Evolutionary conservation across 2,113 vertebrate species (phyloP).

Genomic region (Amblyornis subalaris): DNA sequence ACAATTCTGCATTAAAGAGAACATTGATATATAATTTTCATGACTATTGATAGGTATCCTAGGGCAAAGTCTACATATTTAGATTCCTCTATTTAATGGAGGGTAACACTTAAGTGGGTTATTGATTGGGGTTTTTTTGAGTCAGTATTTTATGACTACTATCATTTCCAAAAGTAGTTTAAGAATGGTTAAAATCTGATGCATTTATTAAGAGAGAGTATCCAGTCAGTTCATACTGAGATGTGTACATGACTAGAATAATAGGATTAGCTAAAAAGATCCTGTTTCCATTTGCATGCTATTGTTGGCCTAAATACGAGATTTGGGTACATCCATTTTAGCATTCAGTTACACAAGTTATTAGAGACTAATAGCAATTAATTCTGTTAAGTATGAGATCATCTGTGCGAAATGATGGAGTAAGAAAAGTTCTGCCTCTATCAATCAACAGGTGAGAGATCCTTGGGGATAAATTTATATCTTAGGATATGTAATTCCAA

Average conservation of each 20-base stretch:
- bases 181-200: not conserved
- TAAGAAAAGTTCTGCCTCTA: not conserved
- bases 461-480: not conserved
- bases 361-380: not conserved
- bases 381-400: not conserved
- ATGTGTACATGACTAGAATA: not conserved
- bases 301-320: not conserved
- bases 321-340: not conserved
- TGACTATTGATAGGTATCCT: not conserved
- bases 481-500: not conserved
- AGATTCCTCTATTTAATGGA: not conserved
- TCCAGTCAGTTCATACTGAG: not conserved
- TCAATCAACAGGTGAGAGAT: not conserved
- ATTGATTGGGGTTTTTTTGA: accelerated
- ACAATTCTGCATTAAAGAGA: not conserved
- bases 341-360: not conserved
- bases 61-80: not conserved
- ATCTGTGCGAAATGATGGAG: not conserved
- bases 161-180: not conserved
- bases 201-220: not conserved
- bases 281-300: not conserved
- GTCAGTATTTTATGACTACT: not conserved
- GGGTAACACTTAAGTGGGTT: not conserved
- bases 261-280: not conserved
- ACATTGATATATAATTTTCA: not conserved